Evolutionary conservation across 2,888 invertebrate species (phyloP).

Genomic region (Baccha elongata): DNA sequence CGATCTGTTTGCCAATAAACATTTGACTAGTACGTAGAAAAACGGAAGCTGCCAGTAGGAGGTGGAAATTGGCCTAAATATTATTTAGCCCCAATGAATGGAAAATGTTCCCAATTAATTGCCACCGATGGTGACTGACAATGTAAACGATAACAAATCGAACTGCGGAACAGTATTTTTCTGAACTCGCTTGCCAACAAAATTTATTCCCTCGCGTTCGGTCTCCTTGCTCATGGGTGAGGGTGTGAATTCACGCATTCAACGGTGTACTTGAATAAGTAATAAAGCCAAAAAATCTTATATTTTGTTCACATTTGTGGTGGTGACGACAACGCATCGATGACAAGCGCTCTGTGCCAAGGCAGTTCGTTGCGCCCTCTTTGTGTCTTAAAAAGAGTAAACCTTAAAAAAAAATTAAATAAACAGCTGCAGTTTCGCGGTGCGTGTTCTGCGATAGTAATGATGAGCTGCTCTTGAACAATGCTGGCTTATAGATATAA

Average conservation of each 20-base stretch:
- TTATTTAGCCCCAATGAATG: slow-evolving; percentile 36
- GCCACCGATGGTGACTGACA: slow-evolving; percentile 58
- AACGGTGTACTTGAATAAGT: slow-evolving; percentile 44
- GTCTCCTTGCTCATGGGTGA: slow-evolving; percentile 7
- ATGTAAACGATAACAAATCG: slow-evolving; percentile 55
- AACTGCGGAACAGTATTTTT: slow-evolving; percentile 44
- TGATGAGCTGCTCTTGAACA: slow-evolving; percentile 49
- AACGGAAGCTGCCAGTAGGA: slow-evolving; percentile 50
- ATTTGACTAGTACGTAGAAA: slow-evolving; percentile 28
- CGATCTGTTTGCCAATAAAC: slow-evolving; percentile 38
- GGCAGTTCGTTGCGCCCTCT: slow-evolving; percentile 31
- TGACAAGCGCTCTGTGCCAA: slow-evolving; percentile 58
- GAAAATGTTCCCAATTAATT: slow-evolving; percentile 61
- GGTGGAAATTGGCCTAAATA: slow-evolving; percentile 22
- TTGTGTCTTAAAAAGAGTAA: slow-evolving; percentile 26
- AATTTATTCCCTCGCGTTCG: not conserved
- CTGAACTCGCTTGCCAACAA: slow-evolving; percentile 51
- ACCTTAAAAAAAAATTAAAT: slow-evolving; percentile 15
- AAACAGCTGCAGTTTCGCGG: slow-evolving; percentile 19
- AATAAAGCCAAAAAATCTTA: slow-evolving; percentile 39
- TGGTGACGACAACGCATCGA: slow-evolving; percentile 40
- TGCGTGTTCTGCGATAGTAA: slow-evolving; percentile 46
- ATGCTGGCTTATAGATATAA: slow-evolving; percentile 31
- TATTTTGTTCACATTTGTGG: slow-evolving; percentile 42
- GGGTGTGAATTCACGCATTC: slow-evolving; percentile 50